A percentile compares a stretch with the other conserved stretches of the same genome.
These are phyloP conservation scores for Ptyas mucosa DNA, from an alignment of 2,113 vertebrate species.

Conservation along the genomic window DNA sequence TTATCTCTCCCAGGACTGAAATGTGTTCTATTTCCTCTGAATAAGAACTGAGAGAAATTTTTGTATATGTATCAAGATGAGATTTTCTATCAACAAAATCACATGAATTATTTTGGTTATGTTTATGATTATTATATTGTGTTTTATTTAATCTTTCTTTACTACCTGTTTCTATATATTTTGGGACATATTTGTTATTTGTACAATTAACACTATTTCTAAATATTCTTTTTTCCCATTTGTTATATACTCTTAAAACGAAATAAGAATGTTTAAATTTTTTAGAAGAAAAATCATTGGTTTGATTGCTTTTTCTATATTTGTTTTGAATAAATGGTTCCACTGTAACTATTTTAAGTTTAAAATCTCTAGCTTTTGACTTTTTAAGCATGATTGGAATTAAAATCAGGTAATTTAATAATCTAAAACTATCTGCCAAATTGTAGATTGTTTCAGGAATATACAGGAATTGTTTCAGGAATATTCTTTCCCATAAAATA, in stretches of 20 bases:
- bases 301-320: not conserved
- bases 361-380: not conserved
- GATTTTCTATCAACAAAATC: slow-evolving; percentile 40
- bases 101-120: slow-evolving; percentile 9
- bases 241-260: slow-evolving; percentile 25
- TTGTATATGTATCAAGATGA: slow-evolving; percentile 72
- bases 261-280: not conserved
- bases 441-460: slow-evolving; percentile 21
- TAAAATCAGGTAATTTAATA: slow-evolving; percentile 10
- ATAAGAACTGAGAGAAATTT: slow-evolving; percentile 64
- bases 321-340: not conserved
- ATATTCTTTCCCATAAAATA: not conserved
- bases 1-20: slow-evolving; percentile 47
- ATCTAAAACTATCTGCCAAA: slow-evolving; percentile 2
- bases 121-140: not conserved
- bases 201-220: not conserved
- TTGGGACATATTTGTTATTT: slow-evolving; percentile 1
- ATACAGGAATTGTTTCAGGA: slow-evolving; percentile 23
- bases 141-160: slow-evolving; percentile 8
- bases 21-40: slow-evolving; percentile 54
- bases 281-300: not conserved
- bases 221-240: not conserved
- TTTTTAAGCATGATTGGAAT: slow-evolving; percentile 23
- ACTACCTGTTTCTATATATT: not conserved
- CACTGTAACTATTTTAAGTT: not conserved